Base-by-base conservation (phyloP, 2,797 vertebrate species). In the Cheracebus regulus region DNA sequence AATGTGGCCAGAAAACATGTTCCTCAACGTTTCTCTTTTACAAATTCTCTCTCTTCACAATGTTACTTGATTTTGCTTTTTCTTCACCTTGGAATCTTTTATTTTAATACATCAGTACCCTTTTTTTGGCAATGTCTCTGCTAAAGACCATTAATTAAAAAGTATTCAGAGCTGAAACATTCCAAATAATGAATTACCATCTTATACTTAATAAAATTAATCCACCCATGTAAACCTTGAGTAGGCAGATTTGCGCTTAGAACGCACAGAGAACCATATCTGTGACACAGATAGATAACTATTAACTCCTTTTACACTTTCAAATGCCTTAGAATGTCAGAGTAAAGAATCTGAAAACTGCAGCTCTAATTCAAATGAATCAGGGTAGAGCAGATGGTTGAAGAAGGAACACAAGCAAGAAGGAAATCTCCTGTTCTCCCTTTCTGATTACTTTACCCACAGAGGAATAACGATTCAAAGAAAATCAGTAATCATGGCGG, bases 401-500 rank as follows among this genome's bases (percentile, higher is more conserved):
- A 99, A 99, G 99, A 99, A 99, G 98, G 98, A 99, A 98, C 98
- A 99, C 98, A 98, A 98, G 99, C 99, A 98, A 99, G 99, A 99
- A 99, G 98, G 98, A 99, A 99, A 99, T 99, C 99, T 99, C 98
- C 98, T 98, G 99, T 99, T 99, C 99, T 99, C 99, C 98, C 98
- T 99, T 99, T 99, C 99, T 99, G 99, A 99, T 99, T 99, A 99
- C 99, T 99, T 99, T 99, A 99, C 99, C 99, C 99, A 99, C 99
- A 98, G 98, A 98, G 99, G 99, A 99, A 99, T 99, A 99, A 99
- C 98, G 98, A 99, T 99, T 99, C 99, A 99, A 99, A 99, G 99
- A 99, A 99, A 99, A 99, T 99, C 99, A 99, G 99, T 99, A 99
- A 99, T 99, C 99, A 99, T 99, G 98, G 99, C 89, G 99, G 99